Base-by-base conservation (phyloP, 2,113 vertebrate genomes). In the Cyanistes caeruleus region DNA sequence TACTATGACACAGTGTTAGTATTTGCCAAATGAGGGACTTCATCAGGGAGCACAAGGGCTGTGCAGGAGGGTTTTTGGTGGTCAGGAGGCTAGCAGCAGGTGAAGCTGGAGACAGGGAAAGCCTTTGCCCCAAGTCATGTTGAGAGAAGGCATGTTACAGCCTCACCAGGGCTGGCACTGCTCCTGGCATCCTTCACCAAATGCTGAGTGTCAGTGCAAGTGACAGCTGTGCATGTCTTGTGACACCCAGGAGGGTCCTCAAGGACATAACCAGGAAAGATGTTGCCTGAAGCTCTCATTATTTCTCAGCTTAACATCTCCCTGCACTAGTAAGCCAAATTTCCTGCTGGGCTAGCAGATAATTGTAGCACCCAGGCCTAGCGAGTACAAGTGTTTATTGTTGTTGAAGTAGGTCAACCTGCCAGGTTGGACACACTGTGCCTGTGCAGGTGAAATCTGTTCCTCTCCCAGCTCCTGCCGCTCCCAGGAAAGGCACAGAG, bases 201-300 rank as follows among this genome's bases (percentile, higher is more conserved):
- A 35, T 9, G 14, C 48, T 20, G 20, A 39, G 56, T 35, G 25
- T 17, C 35, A 39, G 13, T 3, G 33, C 22, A 72, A 44, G 41
- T 8, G 18, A n/a, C 2, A 5, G 24, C 58, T 68, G 15, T 28
- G 12, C 0, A 1, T 1, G 1, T 48, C 58, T 33, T 0, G 0
- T 37, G 59, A n/a, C 37, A 65, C 19, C 46, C 62, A 58, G 51
- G 11, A 27, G 3, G 1, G 27, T 67, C 35, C 62, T 22, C 24
- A 44, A 41, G 58, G 78, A 49, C 43, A n/a, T 5, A n/a, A 15
- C 15, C 58, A 85, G 46, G 35, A 58, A 48, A 73, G n/a, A 6
- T 5, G 2, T 12, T 51, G 33, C 18, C 20, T 49, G 43, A 33
- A 30, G 35, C 11, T 88, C 7, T 13, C 10, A 4, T 21, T 41